phyloP scores from a whole-genome alignment of 2,888 invertebrate genomes.

The Drosophila histrio region DNA sequence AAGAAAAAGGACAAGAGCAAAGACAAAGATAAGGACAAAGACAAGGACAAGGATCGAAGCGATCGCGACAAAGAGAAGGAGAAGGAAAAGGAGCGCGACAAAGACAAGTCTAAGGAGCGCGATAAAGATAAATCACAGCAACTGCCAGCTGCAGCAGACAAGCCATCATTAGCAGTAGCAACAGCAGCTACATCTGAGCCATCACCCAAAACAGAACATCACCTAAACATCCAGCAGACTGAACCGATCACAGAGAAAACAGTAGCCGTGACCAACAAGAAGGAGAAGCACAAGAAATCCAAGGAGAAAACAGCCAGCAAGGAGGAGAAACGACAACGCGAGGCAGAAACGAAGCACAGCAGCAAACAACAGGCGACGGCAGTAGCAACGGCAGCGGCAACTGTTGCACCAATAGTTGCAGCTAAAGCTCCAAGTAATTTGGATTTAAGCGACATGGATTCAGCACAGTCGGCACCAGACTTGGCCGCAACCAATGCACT shows the following conservation, averaged over 20 bases:
- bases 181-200: conserved; percentile 24
- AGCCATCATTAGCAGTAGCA: conserved; percentile 33
- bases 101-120: conserved; percentile 50
- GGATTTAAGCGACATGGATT: conserved; percentile 81
- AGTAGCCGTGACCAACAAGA: conserved; percentile 44
- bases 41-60: conserved; percentile 64
- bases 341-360: conserved; percentile 35
- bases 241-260: conserved; percentile 42
- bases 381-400: conserved; percentile 8
- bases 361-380: conserved; percentile 29
- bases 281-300: conserved; percentile 76
- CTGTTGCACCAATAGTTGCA: conserved; percentile 3
- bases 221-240: conserved; percentile 12
- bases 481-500: conserved; percentile 63
- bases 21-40: conserved; percentile 87
- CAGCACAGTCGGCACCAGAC: conserved; percentile 77
- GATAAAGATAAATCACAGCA: conserved; percentile 37
- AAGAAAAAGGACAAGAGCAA: conserved; percentile 89
- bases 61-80: conserved; percentile 62
- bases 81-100: conserved; percentile 57
- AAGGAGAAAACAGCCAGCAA: conserved; percentile 72
- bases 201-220: conserved; percentile 52
- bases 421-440: conserved; percentile 63
- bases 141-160: conserved; percentile 25
- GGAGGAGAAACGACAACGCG: conserved; percentile 74